Base-by-base conservation (phyloP, 2,113 vertebrate genomes). In the Plestiodon gilberti region DNA sequence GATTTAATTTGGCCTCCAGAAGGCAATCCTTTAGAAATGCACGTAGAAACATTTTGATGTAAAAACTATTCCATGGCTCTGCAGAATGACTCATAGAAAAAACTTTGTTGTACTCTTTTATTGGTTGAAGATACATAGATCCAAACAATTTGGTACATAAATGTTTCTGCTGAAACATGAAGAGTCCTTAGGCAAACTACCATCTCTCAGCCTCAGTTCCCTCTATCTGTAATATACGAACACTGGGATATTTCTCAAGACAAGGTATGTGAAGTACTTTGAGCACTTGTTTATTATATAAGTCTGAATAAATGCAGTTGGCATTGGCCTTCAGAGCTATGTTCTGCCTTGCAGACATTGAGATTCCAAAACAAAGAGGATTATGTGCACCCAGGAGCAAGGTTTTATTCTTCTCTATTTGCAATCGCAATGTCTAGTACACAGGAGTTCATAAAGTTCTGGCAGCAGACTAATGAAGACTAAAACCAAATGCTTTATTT, bases 371-470 rank as follows among this genome's bases (percentile, higher is more conserved):
- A 0, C 0, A 3, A 2, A 4, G 22, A 40, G 55, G 18, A 20
- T 43, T 25, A 1, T 33, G n/a, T 61, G 15, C 3, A 25, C 17
- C 40, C 35, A 71, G 30, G 28, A 22, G 65, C 35, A 71, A n/a
- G 30, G n/a, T 30, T 33, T 57, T 69, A 20, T 5, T 38, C 67
- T 13, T 82, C 8, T 55, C 8, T 40, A 43, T 30, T 61, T 8
- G 9, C 33, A 9, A 0, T 61, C 6, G 9, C 33, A 9, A 0
- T 64, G 0, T 0, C 30, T 15, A 0, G 23, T n/a, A n/a, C 1
- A 43, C 38, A 64, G 1, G 33, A 23, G 55, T 2, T 9, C 3
- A 0, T 0, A 78, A n/a, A n/a, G 67, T n/a, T 38, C 57, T 61
- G 0, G 67, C 6, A 74, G 61, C 20, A 2, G 59, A 59, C 70